Base-by-base conservation (phyloP, 2,888 invertebrate species). In the Drosophila quasianomalipes region DNA sequence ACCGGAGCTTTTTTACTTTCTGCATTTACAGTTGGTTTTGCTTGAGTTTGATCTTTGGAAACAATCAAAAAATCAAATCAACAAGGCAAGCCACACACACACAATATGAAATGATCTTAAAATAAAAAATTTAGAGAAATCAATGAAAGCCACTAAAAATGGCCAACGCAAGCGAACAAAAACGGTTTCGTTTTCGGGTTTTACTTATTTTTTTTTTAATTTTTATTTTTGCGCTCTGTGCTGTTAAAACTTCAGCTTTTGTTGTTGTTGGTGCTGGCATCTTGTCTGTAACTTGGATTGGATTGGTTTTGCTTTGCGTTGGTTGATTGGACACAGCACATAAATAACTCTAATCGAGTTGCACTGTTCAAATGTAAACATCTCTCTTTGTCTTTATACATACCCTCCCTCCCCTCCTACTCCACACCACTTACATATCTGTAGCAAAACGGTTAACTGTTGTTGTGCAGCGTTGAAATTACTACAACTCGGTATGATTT, bases 401-500 rank as follows among this genome's bases (percentile, higher is more conserved):
- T 44, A 33, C 28, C 5, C 14, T 26, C 26, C 47, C 22, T 26
- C 47, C 47, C 9, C 16, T 47, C 16, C 16, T 4, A 16, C 9
- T 28, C 35, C 26, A 3, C 14, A 55, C 12, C 19, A 55, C 35
- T 52, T 39, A 70, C 57, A 74, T 75, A 73, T 83, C 80, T 82
- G 70, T 81, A 81, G 79, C 78, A 70, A 62, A 63, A 76, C 76
- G 74, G 82, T 74, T 84, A 84, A 79, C 76, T 70, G 68, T 57
- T 80, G 79, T 80, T 78, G 83, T 69, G 76, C 58, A 61, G 76
- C 79, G 75, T 65, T 77, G 66, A 76, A 80, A 77, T 79, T 76
- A 81, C 83, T 71, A 79, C 77, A 77, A 76, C 73, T 80, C 77
- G 60, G 76, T 81, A 87, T 86, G 87, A 87, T 87, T 87, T 89